Evolutionary conservation across 1,140 invertebrate genomes (phyloP).

Genomic region (Halesus radiatus): DNA sequence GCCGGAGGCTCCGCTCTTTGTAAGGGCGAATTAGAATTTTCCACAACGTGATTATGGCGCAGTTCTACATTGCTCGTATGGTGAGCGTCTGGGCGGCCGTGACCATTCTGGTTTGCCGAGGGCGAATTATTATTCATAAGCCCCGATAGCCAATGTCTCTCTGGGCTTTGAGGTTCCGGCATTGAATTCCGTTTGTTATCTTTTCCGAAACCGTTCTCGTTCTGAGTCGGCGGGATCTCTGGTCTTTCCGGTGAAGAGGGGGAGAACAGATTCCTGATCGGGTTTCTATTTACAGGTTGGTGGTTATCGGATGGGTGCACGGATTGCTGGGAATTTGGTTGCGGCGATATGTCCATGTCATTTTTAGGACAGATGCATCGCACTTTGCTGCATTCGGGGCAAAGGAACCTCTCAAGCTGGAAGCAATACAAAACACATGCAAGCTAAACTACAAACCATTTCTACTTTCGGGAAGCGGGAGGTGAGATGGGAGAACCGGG

Average conservation of each 20-base stretch:
- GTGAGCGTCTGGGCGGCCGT: background rate
- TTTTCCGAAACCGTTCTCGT: background rate
- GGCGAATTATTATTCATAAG: conserved; percentile 19
- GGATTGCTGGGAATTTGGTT: background rate
- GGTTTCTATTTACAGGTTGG: conserved; percentile 5
- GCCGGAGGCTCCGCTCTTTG: conserved; percentile 20
- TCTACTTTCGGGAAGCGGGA: conserved; percentile 16
- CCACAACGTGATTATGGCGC: background rate
- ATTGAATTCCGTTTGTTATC: background rate
- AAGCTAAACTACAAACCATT: conserved; percentile 53
- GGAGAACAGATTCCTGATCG: conserved; percentile 10
- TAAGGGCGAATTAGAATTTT: background rate
- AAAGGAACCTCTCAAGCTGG: conserved; percentile 74
- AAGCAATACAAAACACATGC: conserved; percentile 67
- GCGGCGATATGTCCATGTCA: conserved; percentile 49
- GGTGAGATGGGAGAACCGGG: too few relatives aligned
- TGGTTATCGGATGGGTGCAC: conserved; percentile 15
- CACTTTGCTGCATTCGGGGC: conserved; percentile 72
- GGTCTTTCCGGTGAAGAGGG: background rate
- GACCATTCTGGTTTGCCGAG: background rate
- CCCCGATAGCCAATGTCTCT: conserved; percentile 44
- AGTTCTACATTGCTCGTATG: conserved; percentile 17
- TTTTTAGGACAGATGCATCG: conserved; percentile 68
- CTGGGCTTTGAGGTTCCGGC: background rate
- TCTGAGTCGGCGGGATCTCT: background rate